Evolutionary conservation across 2,113 vertebrate genomes (phyloP).

Genomic region (Hylia prasina): DNA sequence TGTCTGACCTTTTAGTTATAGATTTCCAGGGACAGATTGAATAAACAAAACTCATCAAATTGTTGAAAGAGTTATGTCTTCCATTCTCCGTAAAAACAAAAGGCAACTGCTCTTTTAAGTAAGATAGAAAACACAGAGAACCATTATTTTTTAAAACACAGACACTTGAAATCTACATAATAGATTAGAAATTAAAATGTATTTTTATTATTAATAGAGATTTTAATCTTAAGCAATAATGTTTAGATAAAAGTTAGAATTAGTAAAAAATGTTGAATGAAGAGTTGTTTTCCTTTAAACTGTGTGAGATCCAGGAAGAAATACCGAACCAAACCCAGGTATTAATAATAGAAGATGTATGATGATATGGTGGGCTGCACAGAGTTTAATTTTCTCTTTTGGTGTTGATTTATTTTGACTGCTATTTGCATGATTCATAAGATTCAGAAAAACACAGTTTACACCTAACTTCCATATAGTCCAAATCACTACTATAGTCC

Average conservation of each 20-base stretch:
- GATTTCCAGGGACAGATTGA: conserved; percentile 17
- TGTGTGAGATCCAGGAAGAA: background rate
- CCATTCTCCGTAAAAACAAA: conserved; percentile 10
- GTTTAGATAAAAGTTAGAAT: background rate
- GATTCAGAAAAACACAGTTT: background rate
- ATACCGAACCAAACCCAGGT: background rate
- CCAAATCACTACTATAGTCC: background rate
- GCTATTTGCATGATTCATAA: background rate
- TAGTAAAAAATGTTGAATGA: conserved; percentile 11
- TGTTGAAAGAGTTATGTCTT: conserved; percentile 8
- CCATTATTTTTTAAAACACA: conserved; percentile 12
- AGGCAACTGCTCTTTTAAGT: background rate
- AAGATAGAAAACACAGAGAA: background rate
- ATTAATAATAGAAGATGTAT: background rate
- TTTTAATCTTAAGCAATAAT: conserved; percentile 9
- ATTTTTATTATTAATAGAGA: conserved; percentile 9
- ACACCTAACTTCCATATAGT: background rate
- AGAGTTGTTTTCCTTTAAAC: background rate
- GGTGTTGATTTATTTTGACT: background rate
- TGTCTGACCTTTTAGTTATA: conserved; percentile 61
- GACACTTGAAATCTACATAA: conserved; percentile 6
- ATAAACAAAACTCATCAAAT: conserved; percentile 48
- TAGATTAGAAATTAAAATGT: background rate
- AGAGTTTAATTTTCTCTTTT: background rate
- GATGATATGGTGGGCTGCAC: background rate